Evolutionary conservation across 2,888 invertebrate genomes (phyloP).

Genomic region (Drosophila pegasa): DNA sequence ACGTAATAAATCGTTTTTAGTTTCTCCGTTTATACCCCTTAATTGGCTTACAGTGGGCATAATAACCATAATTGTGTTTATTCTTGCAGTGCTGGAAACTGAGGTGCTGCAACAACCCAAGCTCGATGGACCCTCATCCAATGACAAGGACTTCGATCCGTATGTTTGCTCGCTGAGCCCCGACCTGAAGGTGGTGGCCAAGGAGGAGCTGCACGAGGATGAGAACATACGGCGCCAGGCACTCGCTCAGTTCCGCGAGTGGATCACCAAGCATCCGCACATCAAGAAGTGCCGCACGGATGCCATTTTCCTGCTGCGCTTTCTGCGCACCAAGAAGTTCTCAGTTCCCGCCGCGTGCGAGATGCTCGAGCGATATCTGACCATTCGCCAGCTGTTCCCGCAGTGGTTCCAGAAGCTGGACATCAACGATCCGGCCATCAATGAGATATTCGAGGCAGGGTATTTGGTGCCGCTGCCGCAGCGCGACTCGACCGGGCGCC

Average conservation of each 20-base stretch:
- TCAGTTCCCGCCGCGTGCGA: conserved; percentile 94
- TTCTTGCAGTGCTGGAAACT: conserved; percentile 84
- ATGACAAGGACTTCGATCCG: conserved; percentile 81
- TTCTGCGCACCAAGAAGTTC: conserved; percentile 94
- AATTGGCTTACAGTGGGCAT: conserved; percentile 4
- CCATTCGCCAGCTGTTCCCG: conserved; percentile 93
- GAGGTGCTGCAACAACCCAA: conserved; percentile 82
- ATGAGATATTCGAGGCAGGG: conserved; percentile 92
- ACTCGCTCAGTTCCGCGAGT: conserved; percentile 91
- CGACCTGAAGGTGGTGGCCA: conserved; percentile 87
- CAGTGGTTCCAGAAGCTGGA: conserved; percentile 94
- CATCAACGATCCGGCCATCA: conserved; percentile 91
- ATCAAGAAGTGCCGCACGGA: conserved; percentile 94
- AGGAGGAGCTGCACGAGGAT: conserved; percentile 92
- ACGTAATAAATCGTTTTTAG: conserved; percentile 28
- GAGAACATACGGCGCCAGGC: conserved; percentile 90
- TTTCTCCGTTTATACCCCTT: background rate
- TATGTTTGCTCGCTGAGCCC: conserved; percentile 82
- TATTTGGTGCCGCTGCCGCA: conserved; percentile 91
- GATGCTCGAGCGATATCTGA: conserved; percentile 94
- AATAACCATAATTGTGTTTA: background rate
- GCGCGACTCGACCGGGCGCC: conserved; percentile 90
- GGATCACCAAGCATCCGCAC: conserved; percentile 92
- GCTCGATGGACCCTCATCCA: conserved; percentile 74
- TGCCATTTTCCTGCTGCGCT: conserved; percentile 92